A percentile compares a stretch with the other conserved stretches of the same genome.
Conservation (phyloP, 1,140 invertebrate genomes). For the Dinoponera quadriceps region DNA sequence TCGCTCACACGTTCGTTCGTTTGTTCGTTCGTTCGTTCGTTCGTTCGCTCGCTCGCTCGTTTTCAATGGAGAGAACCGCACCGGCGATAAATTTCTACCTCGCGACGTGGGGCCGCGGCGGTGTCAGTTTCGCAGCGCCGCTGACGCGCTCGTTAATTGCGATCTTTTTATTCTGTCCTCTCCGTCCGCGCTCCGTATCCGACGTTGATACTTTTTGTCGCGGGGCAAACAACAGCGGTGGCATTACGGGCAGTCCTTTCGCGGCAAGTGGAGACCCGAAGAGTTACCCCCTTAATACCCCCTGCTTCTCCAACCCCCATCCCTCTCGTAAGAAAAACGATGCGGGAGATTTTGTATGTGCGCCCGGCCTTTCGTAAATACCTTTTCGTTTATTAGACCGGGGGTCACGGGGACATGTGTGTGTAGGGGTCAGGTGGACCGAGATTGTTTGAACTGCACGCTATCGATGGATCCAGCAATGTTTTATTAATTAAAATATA, state of each 20-base stretch:
- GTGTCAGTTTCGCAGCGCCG: conserved; percentile 56
- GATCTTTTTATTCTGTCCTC: conserved; percentile 50
- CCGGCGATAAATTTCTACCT: conserved; percentile 55
- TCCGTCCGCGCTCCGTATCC: conserved; percentile 31
- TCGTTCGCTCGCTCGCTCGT: not conserved
- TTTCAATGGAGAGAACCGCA: conserved; percentile 58
- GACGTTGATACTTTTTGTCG: conserved; percentile 47
- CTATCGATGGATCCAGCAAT: too few species aligned
- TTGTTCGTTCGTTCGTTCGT: too few species aligned
- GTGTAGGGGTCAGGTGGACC: too few species aligned
- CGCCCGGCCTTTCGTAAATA: not conserved
- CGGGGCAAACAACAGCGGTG: conserved; percentile 21
- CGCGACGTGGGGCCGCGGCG: conserved; percentile 47
- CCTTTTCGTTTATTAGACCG: not conserved
- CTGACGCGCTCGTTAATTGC: conserved; percentile 61
- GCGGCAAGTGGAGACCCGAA: conserved; percentile 19
- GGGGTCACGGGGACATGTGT: too few species aligned
- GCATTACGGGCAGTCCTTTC: conserved; percentile 20
- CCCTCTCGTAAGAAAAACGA: conserved; percentile 15
- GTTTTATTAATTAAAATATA: too few species aligned
- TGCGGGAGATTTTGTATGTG: not conserved
- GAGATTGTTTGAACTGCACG: too few species aligned
- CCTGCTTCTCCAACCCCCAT: too few species aligned
- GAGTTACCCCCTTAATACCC: not conserved
- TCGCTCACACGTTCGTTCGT: not conserved